phyloP scores from a whole-genome alignment of 2,113 vertebrate species.

The Cariama cristata region DNA sequence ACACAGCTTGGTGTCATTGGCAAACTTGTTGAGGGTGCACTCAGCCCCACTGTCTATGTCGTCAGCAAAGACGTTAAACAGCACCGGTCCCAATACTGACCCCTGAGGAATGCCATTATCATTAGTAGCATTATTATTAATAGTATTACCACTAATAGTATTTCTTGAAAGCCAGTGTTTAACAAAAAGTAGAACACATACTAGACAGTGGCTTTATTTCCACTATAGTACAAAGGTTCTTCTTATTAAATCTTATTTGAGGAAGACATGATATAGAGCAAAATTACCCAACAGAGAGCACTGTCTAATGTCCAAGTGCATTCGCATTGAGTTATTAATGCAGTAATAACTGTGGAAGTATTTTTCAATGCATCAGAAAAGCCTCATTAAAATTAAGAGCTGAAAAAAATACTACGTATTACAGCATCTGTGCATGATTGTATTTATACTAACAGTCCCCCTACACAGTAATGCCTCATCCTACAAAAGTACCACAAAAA shows the following conservation, averaged over 20 bases:
- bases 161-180: not conserved
- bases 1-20: not conserved
- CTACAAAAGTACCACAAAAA: not conserved
- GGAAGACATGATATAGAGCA: not conserved
- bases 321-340: not conserved
- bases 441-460: not conserved
- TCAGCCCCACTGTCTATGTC: too few species aligned
- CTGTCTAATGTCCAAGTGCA: not conserved
- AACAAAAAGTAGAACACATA: not conserved
- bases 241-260: not conserved
- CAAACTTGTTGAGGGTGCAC: not conserved
- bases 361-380: not conserved
- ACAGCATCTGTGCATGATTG: not conserved
- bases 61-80: not conserved
- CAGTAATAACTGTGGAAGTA: not conserved
- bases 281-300: not conserved
- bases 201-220: not conserved
- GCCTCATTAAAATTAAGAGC: not conserved
- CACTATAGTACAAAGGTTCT: not conserved
- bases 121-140: not conserved
- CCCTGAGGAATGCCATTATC: not conserved
- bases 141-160: not conserved
- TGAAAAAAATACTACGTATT: not conserved
- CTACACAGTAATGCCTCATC: not conserved
- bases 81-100: not conserved